These are phyloP conservation scores for Conistra vaccinii DNA, from an alignment of 2,888 invertebrate genomes.

Conservation along the genomic window DNA sequence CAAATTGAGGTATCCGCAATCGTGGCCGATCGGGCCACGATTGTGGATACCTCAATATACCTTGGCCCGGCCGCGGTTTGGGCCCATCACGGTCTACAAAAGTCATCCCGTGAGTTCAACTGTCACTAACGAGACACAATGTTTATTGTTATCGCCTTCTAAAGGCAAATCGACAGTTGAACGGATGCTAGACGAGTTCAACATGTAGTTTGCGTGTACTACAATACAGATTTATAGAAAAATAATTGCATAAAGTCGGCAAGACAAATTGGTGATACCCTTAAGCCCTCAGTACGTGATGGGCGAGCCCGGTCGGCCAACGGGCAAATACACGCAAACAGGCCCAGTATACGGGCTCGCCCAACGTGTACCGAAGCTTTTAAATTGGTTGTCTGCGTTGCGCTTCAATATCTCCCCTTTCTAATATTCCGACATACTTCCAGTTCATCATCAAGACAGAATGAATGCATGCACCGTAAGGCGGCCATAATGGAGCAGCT, in stretches of 20 bases:
- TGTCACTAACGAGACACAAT: too few relatives aligned
- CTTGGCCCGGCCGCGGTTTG: background rate
- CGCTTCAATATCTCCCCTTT: background rate
- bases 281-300: background rate
- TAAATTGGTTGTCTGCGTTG: conserved; percentile 27
- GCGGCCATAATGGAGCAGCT: conserved; percentile 96
- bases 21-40: background rate
- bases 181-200: too few relatives aligned
- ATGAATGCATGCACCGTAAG: conserved; percentile 97
- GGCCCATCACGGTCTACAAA: background rate
- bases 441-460: conserved; percentile 96
- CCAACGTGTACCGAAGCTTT: too few relatives aligned
- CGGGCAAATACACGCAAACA: too few relatives aligned
- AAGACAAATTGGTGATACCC: conserved; percentile 16
- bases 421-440: conserved; percentile 27
- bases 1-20: background rate
- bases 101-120: background rate
- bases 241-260: background rate
- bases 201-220: background rate
- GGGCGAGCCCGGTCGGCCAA: too few relatives aligned
- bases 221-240: background rate
- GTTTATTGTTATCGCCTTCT: too few relatives aligned
- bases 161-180: too few relatives aligned
- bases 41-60: too few relatives aligned
- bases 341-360: too few relatives aligned